Evolutionary conservation across 2,797 vertebrate genomes (phyloP), one percentile per base, ranked within the genome.

Genomic region (Zalophus californianus): DNA sequence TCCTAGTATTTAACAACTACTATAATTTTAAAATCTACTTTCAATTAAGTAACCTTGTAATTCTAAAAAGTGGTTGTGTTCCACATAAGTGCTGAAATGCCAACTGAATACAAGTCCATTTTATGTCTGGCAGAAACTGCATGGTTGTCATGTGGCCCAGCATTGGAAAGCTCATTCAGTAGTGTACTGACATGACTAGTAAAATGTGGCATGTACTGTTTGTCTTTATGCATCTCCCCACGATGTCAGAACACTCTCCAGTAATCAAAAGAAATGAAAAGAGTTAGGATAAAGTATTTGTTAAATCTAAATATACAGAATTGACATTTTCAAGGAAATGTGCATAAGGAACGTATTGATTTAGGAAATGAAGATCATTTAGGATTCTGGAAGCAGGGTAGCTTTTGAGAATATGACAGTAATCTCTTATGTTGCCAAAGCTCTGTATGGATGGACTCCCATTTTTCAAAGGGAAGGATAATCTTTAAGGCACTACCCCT

Each of bases 181-280:
- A 97, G 96, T 62, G 97, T 97, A 90, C 98, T 96, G 97, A 98
- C 97, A 97, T 68, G 89, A 94, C 96, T 90, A 90, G 88, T 97
- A 95, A 95, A 87, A 92, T 54, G 86, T 29, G n/a, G 94, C 96
- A 94, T 98, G 98, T 98, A 97, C 97, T 98, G 97, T 98, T 96
- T 98, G 97, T 97, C 98, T 98, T 98, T 98, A 97, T 98, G 96
- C 97, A 97, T 98, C 97, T 98, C 97, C 89, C 96, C 83, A 86
- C 86, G 97, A 97, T 92, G 79, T 98, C 97, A 98, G 97, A 97
- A 97, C 96, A 98, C 95, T 94, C 97, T 98, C 95, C 82, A 94
- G 97, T 97, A 98, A 98, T 98, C 98, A 98, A 98, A 98, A 98
- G 97, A 98, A 97, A 98, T 96, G 97, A 98, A 98, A 98, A 97